phyloP scores from a whole-genome alignment of 92 coral and sea anemone genomes.

The Zoanthus solanderi region DNA sequence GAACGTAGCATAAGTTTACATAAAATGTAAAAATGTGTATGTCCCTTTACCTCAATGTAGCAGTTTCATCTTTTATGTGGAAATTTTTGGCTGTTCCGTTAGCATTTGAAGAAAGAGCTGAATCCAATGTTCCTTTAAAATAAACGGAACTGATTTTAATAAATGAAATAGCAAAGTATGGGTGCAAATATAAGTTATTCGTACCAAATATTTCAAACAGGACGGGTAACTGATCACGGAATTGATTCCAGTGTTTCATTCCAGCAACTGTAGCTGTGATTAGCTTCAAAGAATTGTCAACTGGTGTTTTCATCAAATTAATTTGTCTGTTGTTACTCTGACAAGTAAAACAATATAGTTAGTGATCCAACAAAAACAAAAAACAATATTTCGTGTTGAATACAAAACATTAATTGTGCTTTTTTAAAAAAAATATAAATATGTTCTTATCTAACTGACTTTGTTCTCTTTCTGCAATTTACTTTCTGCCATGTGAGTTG shows the following conservation, averaged over 20 bases:
- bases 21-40: background rate
- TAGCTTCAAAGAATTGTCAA: conserved; percentile 80
- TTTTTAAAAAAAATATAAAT: background rate
- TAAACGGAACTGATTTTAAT: background rate
- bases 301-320: conserved; percentile 58
- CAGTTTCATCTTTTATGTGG: conserved; percentile 81
- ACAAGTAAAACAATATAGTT: background rate
- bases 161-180: background rate
- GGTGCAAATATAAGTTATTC: background rate
- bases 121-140: conserved; percentile 82
- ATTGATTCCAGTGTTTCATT: conserved; percentile 79
- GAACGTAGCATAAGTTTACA: too few species aligned
- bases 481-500: background rate
- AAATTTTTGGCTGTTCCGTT: conserved; percentile 85
- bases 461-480: conserved; percentile 19
- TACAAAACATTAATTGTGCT: too few species aligned
- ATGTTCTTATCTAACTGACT: conserved; percentile 4
- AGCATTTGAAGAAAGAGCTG: conserved; percentile 84
- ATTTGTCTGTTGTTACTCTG: conserved; percentile 28
- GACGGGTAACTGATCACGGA: conserved; percentile 72
- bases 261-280: conserved; percentile 77
- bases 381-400: too few species aligned
- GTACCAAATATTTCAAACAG: conserved; percentile 92
- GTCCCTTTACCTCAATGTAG: conserved; percentile 70
- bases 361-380: background rate